These are phyloP conservation scores for Boloria euphrosyne DNA, from an alignment of 2,888 invertebrate species.

Conservation along the genomic window DNA sequence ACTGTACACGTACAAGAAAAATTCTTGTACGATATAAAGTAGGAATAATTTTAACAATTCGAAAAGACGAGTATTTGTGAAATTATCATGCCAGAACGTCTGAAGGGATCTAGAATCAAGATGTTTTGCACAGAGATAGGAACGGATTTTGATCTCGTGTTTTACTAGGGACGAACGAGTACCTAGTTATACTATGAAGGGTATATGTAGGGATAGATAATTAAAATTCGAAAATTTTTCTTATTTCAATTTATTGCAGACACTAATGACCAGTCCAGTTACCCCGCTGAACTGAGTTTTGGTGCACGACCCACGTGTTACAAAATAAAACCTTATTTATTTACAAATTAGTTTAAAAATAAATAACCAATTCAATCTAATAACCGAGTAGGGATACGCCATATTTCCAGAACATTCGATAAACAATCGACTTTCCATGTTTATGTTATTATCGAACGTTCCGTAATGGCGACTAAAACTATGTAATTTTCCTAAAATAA, in stretches of 20 bases:
- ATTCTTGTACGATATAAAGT: too few species aligned
- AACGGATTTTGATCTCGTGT: too few species aligned
- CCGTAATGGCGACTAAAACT: constrained; percentile 36
- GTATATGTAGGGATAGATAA: constrained; percentile 34
- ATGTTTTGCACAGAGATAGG: too few species aligned
- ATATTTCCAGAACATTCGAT: constrained; percentile 27
- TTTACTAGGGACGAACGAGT: too few species aligned
- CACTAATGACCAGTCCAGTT: constrained; percentile 75
- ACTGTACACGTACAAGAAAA: too few species aligned
- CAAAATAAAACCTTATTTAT: constrained; percentile 65
- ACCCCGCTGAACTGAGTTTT: constrained; percentile 71
- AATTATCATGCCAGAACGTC: too few species aligned
- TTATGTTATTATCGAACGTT: constrained; percentile 22
- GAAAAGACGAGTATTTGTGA: too few species aligned
- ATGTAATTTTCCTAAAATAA: constrained; percentile 43
- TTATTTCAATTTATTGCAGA: constrained; percentile 80
- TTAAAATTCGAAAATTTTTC: constrained; percentile 47
- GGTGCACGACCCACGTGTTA: constrained; percentile 68
- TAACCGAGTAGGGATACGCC: constrained; percentile 55
- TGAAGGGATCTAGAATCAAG: too few species aligned
- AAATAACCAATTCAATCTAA: constrained; percentile 76
- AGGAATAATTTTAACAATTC: too few species aligned
- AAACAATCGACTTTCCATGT: not conserved
- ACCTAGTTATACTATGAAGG: not conserved
- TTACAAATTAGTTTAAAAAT: constrained; percentile 68